Conservation (phyloP, 2,888 invertebrate species). For the Metopia argyrocephala region DNA sequence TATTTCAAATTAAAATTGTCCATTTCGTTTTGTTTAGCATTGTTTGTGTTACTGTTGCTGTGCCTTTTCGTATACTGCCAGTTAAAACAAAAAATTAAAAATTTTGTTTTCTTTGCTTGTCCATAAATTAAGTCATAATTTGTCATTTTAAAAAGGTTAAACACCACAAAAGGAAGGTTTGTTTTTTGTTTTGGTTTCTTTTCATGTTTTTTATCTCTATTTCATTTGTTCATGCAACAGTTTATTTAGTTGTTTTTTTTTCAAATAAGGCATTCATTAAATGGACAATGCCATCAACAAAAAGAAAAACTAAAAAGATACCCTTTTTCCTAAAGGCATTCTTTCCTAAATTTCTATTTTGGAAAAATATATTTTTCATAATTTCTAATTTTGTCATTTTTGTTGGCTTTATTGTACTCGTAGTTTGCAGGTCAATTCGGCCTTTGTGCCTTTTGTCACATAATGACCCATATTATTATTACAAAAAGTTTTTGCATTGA, state of each 20-base stretch:
- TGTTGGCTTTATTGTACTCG: background rate
- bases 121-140: conserved; percentile 51
- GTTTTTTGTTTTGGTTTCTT: background rate
- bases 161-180: background rate
- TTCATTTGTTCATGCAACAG: conserved; percentile 39
- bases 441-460: conserved; percentile 16
- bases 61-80: background rate
- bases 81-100: background rate
- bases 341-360: too few species aligned
- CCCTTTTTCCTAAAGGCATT: background rate
- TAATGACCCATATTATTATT: conserved; percentile 55
- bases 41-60: background rate
- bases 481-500: conserved; percentile 5
- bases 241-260: conserved; percentile 45
- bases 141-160: conserved; percentile 14
- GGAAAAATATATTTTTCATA: background rate
- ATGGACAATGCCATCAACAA: background rate
- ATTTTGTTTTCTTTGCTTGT: background rate
- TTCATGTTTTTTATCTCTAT: background rate
- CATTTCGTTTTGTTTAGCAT: background rate
- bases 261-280: background rate
- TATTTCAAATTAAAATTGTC: background rate
- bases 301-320: background rate
- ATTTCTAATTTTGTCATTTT: background rate
- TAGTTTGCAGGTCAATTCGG: conserved; percentile 11